Evolutionary conservation across 53 echinoderm and acorn worm genomes (phyloP).

Genomic region (Mesocentrotus franciscanus): DNA sequence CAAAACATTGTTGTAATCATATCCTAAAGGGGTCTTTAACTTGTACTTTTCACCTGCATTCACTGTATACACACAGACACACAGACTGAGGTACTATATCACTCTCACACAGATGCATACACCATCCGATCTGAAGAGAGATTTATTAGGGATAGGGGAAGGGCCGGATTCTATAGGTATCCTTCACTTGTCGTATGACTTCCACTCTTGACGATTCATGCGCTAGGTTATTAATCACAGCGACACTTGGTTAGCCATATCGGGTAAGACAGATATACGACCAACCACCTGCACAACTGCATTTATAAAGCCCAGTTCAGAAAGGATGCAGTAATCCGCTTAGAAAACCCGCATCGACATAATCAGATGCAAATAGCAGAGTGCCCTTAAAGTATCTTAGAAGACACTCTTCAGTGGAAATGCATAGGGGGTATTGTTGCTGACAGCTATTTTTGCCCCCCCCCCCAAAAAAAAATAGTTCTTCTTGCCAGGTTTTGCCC

Average conservation of each 20-base stretch:
- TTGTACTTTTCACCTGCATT: background rate
- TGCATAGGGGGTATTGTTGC: background rate
- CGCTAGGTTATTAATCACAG: background rate
- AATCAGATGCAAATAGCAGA: background rate
- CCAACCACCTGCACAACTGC: constrained; percentile 29
- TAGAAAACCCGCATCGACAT: background rate
- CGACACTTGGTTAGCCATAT: background rate
- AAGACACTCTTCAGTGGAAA: background rate
- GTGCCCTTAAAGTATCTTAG: background rate
- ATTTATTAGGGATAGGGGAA: constrained; percentile 17
- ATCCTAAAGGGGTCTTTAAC: background rate
- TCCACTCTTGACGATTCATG: constrained; percentile 26
- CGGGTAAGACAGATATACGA: background rate
- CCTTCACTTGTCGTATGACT: constrained; percentile 19
- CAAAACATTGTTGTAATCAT: background rate
- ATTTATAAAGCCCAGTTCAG: background rate
- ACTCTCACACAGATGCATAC: background rate
- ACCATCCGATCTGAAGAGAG: background rate
- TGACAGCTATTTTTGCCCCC: background rate
- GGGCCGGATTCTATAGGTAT: background rate
- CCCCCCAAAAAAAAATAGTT: background rate
- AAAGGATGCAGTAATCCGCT: background rate
- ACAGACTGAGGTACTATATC: background rate
- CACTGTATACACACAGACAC: background rate
- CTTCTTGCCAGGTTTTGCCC: too few species aligned